Conservation (phyloP, 2,113 vertebrate species). For the Lycocorax pyrrhopterus region DNA sequence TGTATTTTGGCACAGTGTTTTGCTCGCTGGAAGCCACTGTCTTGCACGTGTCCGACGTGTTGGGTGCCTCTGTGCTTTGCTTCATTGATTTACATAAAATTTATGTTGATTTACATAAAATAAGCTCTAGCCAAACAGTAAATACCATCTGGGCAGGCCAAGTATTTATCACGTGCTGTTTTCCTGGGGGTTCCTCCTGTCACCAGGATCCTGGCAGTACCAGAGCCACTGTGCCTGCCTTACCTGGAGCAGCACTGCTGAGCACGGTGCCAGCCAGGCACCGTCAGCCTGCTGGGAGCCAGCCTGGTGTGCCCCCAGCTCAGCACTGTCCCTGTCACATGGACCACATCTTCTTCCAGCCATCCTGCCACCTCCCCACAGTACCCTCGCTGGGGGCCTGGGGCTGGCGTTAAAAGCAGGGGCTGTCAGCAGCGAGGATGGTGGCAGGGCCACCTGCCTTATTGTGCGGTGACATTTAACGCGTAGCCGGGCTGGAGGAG, state of each 20-base stretch:
- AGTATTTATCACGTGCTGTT: background rate
- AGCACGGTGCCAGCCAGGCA: fast-evolving
- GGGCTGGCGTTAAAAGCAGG: background rate
- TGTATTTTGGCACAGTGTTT: background rate
- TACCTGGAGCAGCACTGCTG: background rate
- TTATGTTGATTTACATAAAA: slow-evolving; percentile 1
- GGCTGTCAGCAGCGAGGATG: background rate
- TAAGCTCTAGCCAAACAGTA: slow-evolving; percentile 4
- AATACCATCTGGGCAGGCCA: slow-evolving; percentile 2
- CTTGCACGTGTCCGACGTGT: background rate
- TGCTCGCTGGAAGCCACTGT: background rate
- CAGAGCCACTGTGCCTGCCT: background rate
- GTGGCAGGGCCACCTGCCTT: slow-evolving; percentile 54
- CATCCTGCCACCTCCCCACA: background rate
- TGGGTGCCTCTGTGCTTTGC: background rate
- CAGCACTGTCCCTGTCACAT: background rate
- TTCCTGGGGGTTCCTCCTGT: background rate
- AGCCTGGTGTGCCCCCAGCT: background rate
- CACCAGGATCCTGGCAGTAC: background rate
- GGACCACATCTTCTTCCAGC: background rate
- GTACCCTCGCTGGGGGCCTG: background rate
- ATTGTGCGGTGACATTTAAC: slow-evolving; percentile 73
- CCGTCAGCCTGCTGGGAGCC: background rate
- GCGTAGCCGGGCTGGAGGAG: fast-evolving
- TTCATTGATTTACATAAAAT: slow-evolving; percentile 4